Percentiles rank a stretch among this genome's conserved stretches.
Evolutionary conservation across 2,113 vertebrate species (phyloP).

Genomic region (Dromaius novaehollandiae): DNA sequence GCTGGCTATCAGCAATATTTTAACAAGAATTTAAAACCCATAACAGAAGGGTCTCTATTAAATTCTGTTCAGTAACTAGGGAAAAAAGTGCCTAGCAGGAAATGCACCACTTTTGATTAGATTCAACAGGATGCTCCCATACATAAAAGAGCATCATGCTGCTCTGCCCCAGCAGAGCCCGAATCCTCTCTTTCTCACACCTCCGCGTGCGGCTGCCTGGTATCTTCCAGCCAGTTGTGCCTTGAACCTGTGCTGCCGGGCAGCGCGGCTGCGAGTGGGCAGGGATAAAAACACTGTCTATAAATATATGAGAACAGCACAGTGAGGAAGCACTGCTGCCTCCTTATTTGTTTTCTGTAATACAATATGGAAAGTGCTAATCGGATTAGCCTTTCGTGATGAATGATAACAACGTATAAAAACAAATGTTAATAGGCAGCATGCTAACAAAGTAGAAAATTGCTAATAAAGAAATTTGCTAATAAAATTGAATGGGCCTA

Average conservation of each 20-base stretch:
- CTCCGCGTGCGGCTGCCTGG: neutral
- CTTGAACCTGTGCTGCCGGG: neutral
- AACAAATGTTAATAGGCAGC: conserved; percentile 67
- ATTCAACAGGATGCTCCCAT: neutral
- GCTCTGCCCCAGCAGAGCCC: neutral
- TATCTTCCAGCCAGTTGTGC: neutral
- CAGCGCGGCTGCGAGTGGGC: neutral
- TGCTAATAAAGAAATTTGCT: conserved; percentile 71
- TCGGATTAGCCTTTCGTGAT: conserved; percentile 68
- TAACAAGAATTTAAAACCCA: neutral
- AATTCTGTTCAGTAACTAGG: neutral
- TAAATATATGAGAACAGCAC: neutral
- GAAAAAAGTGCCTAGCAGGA: neutral
- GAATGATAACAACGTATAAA: conserved; percentile 69
- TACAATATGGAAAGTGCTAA: conserved; percentile 54
- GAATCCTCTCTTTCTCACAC: neutral
- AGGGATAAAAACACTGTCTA: neutral
- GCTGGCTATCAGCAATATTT: neutral
- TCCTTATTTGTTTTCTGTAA: conserved; percentile 63
- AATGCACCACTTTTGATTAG: neutral
- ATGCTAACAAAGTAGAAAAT: conserved; percentile 71
- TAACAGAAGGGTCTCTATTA: neutral
- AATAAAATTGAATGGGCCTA: conserved; percentile 56
- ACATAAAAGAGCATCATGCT: neutral
- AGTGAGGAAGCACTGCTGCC: neutral